Conservation (phyloP, 2,888 invertebrate genomes). For the Mythimna ferrago region DNA sequence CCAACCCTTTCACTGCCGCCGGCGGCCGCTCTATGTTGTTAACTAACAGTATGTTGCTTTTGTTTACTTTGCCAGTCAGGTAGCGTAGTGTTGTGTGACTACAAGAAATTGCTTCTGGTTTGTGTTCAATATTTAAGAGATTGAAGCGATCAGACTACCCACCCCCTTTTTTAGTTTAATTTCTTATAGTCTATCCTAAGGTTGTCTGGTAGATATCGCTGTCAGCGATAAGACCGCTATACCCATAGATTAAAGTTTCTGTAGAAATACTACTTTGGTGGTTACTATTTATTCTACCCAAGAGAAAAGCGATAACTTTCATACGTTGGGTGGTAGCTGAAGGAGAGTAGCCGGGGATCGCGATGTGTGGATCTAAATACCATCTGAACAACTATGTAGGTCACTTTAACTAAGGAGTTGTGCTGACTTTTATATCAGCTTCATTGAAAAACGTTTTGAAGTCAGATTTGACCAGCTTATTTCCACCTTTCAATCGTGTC, state of each 20-base stretch:
- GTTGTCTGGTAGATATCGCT: no score
- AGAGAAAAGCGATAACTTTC: not conserved
- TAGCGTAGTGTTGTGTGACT: conserved; percentile 51
- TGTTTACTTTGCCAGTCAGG: conserved; percentile 67
- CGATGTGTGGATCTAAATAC: no score
- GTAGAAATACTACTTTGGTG: no score
- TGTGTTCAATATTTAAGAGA: conserved; percentile 8
- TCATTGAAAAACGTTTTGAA: not conserved
- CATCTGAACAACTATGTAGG: no score
- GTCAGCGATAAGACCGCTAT: no score
- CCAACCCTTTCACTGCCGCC: conserved; percentile 59
- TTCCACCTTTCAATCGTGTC: not conserved
- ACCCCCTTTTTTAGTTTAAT: no score
- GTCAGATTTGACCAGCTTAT: not conserved
- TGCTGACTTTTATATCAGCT: not conserved
- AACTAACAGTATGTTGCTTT: conserved; percentile 50
- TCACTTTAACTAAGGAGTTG: no score
- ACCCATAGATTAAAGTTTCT: no score
- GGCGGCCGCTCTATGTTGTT: conserved; percentile 45
- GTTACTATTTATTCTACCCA: no score
- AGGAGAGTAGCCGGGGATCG: not conserved
- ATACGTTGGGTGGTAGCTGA: not conserved
- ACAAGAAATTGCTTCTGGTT: conserved; percentile 55
- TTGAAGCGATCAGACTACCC: not conserved
- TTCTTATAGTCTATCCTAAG: no score